A percentile compares a stretch with the other conserved stretches of the same genome.
Conservation (phyloP, 2,113 vertebrate genomes). For the Hyperopisus bebe region DNA sequence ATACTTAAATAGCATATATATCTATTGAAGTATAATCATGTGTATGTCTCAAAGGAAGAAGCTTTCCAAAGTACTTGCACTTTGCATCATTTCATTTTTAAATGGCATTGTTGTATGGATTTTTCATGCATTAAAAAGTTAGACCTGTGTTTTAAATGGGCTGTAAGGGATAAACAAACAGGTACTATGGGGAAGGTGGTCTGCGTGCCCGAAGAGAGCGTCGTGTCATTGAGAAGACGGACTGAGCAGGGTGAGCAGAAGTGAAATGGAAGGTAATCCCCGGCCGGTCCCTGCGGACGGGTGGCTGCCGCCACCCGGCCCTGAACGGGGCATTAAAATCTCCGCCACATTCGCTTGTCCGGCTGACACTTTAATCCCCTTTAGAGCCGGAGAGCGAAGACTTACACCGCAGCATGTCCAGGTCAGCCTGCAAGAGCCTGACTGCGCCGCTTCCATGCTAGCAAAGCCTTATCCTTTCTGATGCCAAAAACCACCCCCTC, state of each 20-base stretch:
- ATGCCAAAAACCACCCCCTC: slow-evolving; percentile 1
- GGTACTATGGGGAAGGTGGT: slow-evolving; percentile 1
- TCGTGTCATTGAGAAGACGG: neutral
- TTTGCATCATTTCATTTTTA: neutral
- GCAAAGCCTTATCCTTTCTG: slow-evolving; percentile 23
- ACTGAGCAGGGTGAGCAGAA: slow-evolving; percentile 6
- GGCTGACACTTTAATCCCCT: slow-evolving; percentile 61
- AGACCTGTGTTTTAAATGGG: slow-evolving; percentile 29
- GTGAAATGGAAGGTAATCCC: slow-evolving; percentile 56
- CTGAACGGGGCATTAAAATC: slow-evolving; percentile 60
- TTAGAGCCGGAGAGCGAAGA: slow-evolving; percentile 54
- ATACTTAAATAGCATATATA: neutral
- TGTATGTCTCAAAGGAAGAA: neutral
- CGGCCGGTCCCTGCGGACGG: slow-evolving; percentile 46
- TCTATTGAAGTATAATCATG: neutral
- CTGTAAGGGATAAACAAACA: slow-evolving; percentile 30
- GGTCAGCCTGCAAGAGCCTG: slow-evolving; percentile 47
- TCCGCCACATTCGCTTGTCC: slow-evolving; percentile 50
- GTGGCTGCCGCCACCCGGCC: slow-evolving; percentile 43
- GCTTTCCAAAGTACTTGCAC: neutral
- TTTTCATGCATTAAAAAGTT: neutral
- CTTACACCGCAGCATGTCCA: slow-evolving; percentile 43
- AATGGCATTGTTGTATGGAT: neutral
- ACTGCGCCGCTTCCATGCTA: slow-evolving; percentile 15
- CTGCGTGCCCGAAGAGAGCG: neutral